Evolutionary conservation across 2,888 invertebrate species (phyloP), one percentile per base, ranked within the genome.

Genomic region (Caenorhabditis virilis): DNA sequence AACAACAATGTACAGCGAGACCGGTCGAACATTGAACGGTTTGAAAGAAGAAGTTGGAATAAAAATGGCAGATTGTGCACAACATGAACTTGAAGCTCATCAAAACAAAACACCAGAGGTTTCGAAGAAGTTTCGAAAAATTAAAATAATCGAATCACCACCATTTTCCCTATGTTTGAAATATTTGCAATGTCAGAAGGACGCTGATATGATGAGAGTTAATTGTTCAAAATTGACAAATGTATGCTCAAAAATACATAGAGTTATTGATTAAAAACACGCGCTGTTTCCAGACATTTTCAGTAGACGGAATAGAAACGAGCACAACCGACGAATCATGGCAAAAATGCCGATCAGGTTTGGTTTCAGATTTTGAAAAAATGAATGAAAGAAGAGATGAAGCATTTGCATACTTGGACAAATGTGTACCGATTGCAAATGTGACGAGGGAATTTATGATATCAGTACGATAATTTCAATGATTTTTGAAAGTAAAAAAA

Each of bases 361-460:
- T 57, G 13, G 36, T 33, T 9, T 62, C 55, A 11, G 58, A 69
- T 27, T 62, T 50, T 20, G 43, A 48, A n/a, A 45, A 56, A 33
- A 58, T 72, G 51, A 39, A 62, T 36, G 38, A 65, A 26, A 43
- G 56, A 18, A 30, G 72, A 26, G 46, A 50, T 7, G 59, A 66
- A 42, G 69, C 72, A 0, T 59, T 68, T 15, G 58, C 53, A 11
- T 72, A 72, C 35, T 35, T 72, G 50, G 69, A 72, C 54, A 62
- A 66, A 43, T 72, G 72, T 52, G 63, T 69, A 5, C 72, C 68
- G 1, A 45, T 60, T 22, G 72, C 66, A 7, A 72, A 72, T 55
- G 66, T 72, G 3, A 72, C 72, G 1, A 33, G 72, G 6, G 72
- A 72, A 43, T 63, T 69, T 26, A 26, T 54, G 47, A 68, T 66